Percentiles rank a stretch among this genome's conserved stretches.
These are phyloP conservation scores for Procambarus virginalis DNA, from an alignment of 1,140 invertebrate species.

Conservation along the genomic window DNA sequence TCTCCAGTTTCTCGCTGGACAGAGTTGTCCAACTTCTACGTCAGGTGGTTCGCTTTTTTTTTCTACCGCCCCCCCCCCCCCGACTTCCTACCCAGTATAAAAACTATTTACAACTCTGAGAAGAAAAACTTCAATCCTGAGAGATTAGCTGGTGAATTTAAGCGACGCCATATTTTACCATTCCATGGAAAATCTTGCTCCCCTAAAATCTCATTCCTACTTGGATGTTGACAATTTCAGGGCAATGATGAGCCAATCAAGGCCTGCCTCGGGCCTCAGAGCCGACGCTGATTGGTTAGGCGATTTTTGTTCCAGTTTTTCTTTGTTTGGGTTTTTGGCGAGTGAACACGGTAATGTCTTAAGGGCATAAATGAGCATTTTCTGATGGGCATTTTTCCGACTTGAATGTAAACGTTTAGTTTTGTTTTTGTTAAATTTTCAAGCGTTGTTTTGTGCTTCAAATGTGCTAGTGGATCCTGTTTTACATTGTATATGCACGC, in stretches of 20 bases:
- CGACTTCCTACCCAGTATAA: neutral
- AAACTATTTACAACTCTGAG: neutral
- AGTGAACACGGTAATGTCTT: too few species aligned
- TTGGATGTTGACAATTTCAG: constrained; percentile 49
- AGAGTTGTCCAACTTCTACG: neutral
- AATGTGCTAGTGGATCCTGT: too few species aligned
- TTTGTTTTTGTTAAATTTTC: neutral
- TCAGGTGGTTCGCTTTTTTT: neutral
- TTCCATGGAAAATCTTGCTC: neutral
- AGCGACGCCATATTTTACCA: neutral
- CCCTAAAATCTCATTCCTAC: neutral
- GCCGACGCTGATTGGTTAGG: constrained; percentile 31
- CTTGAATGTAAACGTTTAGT: neutral
- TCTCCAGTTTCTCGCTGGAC: neutral
- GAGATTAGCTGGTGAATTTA: neutral
- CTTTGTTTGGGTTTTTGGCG: neutral
- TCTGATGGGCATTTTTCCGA: neutral
- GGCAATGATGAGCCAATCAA: constrained; percentile 49
- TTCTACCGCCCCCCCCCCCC: too few species aligned
- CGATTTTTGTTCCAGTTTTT: constrained; percentile 18
- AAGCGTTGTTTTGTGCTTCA: too few species aligned
- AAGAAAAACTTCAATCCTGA: neutral
- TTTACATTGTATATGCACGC: too few species aligned
- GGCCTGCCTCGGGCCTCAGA: constrained; percentile 42
- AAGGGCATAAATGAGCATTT: neutral